Percentiles rank a stretch among this genome's conserved stretches.
These are phyloP conservation scores for Heliconius cydno DNA, from an alignment of 2,888 invertebrate species.

Conservation along the genomic window DNA sequence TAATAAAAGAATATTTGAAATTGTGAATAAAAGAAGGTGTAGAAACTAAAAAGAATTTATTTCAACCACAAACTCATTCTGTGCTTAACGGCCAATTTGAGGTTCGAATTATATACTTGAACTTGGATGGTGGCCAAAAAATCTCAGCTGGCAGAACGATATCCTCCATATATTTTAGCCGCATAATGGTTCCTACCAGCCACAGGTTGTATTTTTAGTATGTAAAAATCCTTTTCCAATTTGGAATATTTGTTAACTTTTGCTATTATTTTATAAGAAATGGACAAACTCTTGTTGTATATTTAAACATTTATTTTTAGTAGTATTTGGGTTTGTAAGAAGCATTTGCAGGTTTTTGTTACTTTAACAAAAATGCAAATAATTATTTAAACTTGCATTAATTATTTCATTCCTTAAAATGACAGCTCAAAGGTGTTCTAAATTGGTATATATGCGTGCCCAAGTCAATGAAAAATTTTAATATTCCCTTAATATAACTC, in stretches of 20 bases:
- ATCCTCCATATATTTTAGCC: conserved; percentile 15
- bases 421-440: no score
- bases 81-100: conserved; percentile 15
- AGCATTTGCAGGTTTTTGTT: no score
- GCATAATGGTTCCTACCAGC: background rate
- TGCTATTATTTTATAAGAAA: background rate
- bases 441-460: no score
- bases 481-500: no score
- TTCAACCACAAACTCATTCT: background rate
- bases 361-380: no score
- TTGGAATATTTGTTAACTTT: background rate
- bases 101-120: conserved; percentile 18
- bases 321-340: no score
- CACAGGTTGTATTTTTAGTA: conserved; percentile 8
- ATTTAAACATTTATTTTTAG: background rate
- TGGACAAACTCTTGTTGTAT: background rate
- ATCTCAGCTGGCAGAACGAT: conserved; percentile 11
- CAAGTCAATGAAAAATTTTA: no score
- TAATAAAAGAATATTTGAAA: background rate
- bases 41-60: background rate
- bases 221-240: background rate
- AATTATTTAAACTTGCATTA: no score
- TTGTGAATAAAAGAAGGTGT: background rate
- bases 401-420: no score
- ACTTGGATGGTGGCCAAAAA: conserved; percentile 20